Evolutionary conservation across 2,113 vertebrate genomes (phyloP), one percentile per base, ranked within the genome.

Genomic region (Laterallus jamaicensis): DNA sequence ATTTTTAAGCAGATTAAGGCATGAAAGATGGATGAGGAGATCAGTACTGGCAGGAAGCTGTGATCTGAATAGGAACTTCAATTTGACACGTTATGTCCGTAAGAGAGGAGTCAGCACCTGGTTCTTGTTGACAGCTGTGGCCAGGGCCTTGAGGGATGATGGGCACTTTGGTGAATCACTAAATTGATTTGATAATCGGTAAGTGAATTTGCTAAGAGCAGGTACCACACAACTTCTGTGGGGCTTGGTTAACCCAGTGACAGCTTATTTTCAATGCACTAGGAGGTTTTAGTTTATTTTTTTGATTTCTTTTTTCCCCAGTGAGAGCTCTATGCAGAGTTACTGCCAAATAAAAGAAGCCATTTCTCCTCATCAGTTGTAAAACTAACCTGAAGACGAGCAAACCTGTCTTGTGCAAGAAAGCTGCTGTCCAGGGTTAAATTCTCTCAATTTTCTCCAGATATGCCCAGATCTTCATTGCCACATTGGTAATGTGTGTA

Each of bases 61-160:
- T 94, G 85, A 97, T 98, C 97, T 97, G 97, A 98, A 95, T 94
- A 93, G 94, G 92, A 90, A 95, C 87, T 98, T 96, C 97, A 95
- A 62, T 97, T 92, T 97, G 97, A 97, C 93, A 71, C 42, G 84
- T 97, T 96, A 91, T 92, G 93, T 97, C 95, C 92, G 93, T 97
- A 93, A 95, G 96, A 97, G 79, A 84, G 88, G 75, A 76, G 91
- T 63, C 3, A 0, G 91, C 20, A 47, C 78, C 92, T 94, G 94
- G 62, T 91, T 98, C 94, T 91, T 91, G 92, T 95, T 96, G 97
- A 97, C 96, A 95, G 93, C 68, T 93, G 66, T 95, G 92, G 95
- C 56, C 25, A 90, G 55, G 47, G 96, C 82, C 93, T 88, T 91
- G 64, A 66, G 90, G 86, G 88, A 94, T 96, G 96, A 97, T 78